A percentile compares a stretch with the other conserved stretches of the same genome.
Evolutionary conservation across 2,797 vertebrate species (phyloP).

Genomic region (Lepus oiostolus): DNA sequence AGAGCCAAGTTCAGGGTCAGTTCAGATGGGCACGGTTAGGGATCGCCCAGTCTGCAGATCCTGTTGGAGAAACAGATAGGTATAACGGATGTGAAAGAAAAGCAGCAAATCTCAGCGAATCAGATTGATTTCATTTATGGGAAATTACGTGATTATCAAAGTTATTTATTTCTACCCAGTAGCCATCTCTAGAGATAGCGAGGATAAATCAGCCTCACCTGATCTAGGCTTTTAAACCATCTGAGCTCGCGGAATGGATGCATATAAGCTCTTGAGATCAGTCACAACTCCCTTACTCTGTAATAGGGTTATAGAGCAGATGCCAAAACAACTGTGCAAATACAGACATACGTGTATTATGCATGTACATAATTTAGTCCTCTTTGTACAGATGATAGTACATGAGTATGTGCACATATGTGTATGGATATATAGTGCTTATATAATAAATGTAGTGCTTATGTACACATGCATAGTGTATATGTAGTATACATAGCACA

Average conservation of each 20-base stretch:
- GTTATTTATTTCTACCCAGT: background rate
- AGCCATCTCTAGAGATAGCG: background rate
- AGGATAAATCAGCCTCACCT: background rate
- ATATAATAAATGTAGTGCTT: background rate
- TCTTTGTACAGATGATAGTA: background rate
- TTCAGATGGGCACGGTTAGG: background rate
- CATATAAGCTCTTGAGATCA: background rate
- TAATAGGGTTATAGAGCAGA: background rate
- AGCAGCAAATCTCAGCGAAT: background rate
- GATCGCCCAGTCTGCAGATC: background rate
- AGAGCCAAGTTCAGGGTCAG: background rate
- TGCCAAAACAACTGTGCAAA: background rate
- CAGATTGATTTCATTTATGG: background rate
- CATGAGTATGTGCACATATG: background rate
- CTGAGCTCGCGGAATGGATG: background rate
- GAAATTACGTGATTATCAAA: constrained; percentile 12
- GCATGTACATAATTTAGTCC: background rate
- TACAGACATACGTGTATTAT: background rate
- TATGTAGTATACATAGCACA: background rate
- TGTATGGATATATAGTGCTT: background rate
- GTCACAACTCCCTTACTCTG: background rate
- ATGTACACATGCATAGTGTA: background rate
- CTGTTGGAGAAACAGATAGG: background rate
- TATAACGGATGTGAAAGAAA: background rate
- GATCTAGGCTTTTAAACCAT: background rate